Evolutionary conservation across 53 echinoderm and acorn worm species (phyloP), one percentile per base, ranked within the genome.

Genomic region (Henricia sp.): DNA sequence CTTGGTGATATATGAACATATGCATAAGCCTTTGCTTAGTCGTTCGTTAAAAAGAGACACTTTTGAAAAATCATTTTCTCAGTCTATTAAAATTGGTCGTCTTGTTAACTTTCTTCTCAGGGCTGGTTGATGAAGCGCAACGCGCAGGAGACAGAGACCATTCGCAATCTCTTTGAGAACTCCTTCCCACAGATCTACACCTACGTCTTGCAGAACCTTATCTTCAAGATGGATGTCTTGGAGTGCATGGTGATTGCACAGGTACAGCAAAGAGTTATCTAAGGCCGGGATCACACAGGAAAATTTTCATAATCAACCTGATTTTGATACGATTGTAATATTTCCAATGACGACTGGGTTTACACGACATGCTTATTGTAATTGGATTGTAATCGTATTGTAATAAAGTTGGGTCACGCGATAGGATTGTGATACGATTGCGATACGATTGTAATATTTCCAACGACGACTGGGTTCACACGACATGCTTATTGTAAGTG

Each of bases 151-250:
- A 91, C 92, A 1, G 99, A 88, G 57, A 77, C 50, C 4, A 66
- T 99, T 13, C 88, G 92, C 5, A 86, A 70, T 23, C 89, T 99
- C 65, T 99, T 99, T 82, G 94, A 99, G 58, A 60, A 82, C 60
- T 99, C 99, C 32, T 99, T 92, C 87, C 73, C 92, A 3, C 89
- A 72, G 33, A 90, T 90, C 67, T 86, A 92, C 72, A 92, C 91
- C 59, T 91, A 69, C 67, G 84, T 92, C 26, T 29, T 68, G 29
- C 91, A 99, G 89, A 92, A 86, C 27, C 92, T 99, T 4, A 77
- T 88, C 63, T 99, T 92, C 87, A 99, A 99, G 90, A 99, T 99
- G 95, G 95, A 95, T 14, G 85, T 95, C 74, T 23, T 99, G 68
- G 99, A 99, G 50, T 94, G 94, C 74, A 92, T 99, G 92, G 70